Base-by-base conservation (phyloP, 2,888 invertebrate species). In the Napeogenes sylphis region DNA sequence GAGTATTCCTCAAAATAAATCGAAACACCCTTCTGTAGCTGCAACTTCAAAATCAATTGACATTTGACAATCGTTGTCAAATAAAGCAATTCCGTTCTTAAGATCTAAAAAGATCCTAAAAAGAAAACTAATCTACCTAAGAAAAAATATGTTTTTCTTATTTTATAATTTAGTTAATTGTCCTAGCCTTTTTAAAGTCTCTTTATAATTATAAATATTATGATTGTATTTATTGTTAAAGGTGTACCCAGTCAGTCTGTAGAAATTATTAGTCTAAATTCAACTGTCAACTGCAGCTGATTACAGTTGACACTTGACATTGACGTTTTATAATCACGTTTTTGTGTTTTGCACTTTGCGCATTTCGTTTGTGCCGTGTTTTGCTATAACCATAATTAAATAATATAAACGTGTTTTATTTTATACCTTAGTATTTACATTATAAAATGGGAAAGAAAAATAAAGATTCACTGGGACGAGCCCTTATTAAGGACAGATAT, bases 401-500 rank as follows among this genome's bases (percentile, higher is more conserved):
- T n/a, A 8, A 51, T 30, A 51, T 51, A 51, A 30, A 30, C 6
- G n/a, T 14, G 33, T 55, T 45, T 4, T 38, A 8, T 38, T 6
- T 14, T 14, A 13, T 42, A 45, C 4, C 42, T 33, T 54, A 45
- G 12, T 45, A 32, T n/a, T 5, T n/a, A 38, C 56, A 66, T 66
- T 58, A 56, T 4, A 92, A 61, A 68, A 96, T 95, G 96, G 94
- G 94, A 13, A 95, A 95, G 80, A 95, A 95, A 79, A 92, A 91
- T 73, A 95, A 95, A 83, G 84, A 89, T 60, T 83, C 84, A 45
- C 88, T 95, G 56, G 96, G 95, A 0, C 91, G 95, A 63, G 90
- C 94, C 0, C 87, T 96, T 51, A 95, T 96, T 47, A 95, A 94
- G 78, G 94, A 95, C 77, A 92, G 95, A 72, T 95, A 95, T 79